Evolutionary conservation across 2,113 vertebrate species (phyloP), one percentile per base, ranked within the genome.

Genomic region (Noturus placidus): DNA sequence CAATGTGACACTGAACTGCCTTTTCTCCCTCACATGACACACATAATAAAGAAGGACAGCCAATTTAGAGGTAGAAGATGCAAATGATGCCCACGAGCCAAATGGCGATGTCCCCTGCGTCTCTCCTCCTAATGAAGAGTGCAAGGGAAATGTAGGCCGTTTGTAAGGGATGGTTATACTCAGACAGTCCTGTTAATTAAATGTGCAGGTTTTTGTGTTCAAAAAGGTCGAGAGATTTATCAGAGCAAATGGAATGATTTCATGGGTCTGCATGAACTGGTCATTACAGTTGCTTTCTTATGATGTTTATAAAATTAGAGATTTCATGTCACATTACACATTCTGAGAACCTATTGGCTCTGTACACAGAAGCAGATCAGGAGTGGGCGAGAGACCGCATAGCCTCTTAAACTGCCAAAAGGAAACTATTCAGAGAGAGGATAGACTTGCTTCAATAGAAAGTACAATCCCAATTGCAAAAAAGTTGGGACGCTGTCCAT

Each of bases 31-130:
- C 70, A 72, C 19, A 67, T 80, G 76, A 87, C 76, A 80, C 63
- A 69, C 77, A 81, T 57, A 69, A n/a, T 61, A 56, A 7, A 87
- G 79, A 87, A 82, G 65, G 22, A 82, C 79, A 50, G 57, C 52
- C 33, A 87, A 82, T 59, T 87, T 46, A 82, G 79, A 42, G 38
- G 27, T 52, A 87, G 67, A 87, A 3, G 27, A 86, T 2, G 67
- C 33, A 70, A 87, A 82, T 42, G 61, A 86, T 52, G 59, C 85
- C 85, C 74, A 8, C 25, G 35, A 80, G 79, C 33, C 86, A 82
- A 82, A 82, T 63, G 22, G 65, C 65, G 57, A 17, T 82, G 61
- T 87, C 79, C 67, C 67, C 65, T 57, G 63, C 9, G 67, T n/a
- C 17, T 70, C 65, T 67, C 57, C n/a, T 52, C 27, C 59, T 79